phyloP scores from a whole-genome alignment of 2,888 invertebrate species.

The Lasioglossum pauxillum region DNA sequence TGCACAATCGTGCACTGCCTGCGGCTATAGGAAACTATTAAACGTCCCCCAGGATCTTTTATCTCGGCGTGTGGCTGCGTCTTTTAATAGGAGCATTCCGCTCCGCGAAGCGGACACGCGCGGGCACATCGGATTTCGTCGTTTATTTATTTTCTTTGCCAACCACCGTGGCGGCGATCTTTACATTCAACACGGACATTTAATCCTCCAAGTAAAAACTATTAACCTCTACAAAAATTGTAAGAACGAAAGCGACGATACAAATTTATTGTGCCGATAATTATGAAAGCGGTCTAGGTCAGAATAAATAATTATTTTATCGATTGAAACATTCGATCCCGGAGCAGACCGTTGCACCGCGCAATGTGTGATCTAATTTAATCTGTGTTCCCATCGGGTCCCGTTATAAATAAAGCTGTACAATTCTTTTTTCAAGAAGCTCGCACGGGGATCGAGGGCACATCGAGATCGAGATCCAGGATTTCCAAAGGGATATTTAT shows the following conservation, averaged over 20 bases:
- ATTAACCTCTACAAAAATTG: neutral
- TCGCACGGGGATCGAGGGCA: neutral
- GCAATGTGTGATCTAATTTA: neutral
- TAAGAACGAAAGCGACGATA: neutral
- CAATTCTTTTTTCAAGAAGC: neutral
- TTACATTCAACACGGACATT: conserved; percentile 22
- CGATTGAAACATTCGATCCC: neutral
- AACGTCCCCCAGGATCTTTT: conserved; percentile 73
- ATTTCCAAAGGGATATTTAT: conserved; percentile 64
- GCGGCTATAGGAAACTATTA: conserved; percentile 79
- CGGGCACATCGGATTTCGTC: conserved; percentile 58
- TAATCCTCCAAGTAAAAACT: neutral
- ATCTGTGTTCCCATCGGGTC: neutral
- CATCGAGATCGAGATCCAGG: conserved; percentile 35
- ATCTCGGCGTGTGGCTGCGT: conserved; percentile 75
- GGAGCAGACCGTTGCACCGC: neutral
- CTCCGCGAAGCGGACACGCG: conserved; percentile 69
- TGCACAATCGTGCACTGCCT: conserved; percentile 79
- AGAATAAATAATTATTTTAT: neutral
- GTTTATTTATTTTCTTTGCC: conserved; percentile 52
- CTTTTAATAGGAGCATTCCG: conserved; percentile 76
- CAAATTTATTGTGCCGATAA: too few species aligned
- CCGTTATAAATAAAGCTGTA: neutral
- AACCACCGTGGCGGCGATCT: conserved; percentile 39
- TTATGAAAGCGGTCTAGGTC: too few species aligned